phyloP scores from a whole-genome alignment of 2,888 invertebrate genomes.

The Proisotoma minuta region DNA sequence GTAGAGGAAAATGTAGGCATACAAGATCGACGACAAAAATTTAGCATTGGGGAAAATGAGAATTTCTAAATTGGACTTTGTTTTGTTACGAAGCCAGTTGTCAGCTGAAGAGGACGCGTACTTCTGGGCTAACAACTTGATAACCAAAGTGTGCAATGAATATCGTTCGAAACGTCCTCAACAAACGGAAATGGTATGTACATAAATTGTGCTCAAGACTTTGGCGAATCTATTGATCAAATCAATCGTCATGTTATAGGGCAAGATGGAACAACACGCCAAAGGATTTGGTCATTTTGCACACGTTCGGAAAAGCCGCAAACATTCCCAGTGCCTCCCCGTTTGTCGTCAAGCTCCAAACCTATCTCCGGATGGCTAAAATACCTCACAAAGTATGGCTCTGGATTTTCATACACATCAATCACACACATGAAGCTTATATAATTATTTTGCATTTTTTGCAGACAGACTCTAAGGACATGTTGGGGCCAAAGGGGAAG shows the following conservation, averaged over 20 bases:
- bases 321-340: conserved; percentile 21
- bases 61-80: too few species aligned
- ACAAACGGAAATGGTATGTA: conserved; percentile 1
- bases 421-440: background rate
- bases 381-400: conserved; percentile 24
- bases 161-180: background rate
- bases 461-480: conserved; percentile 22
- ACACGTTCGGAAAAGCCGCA: background rate
- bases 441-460: background rate
- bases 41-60: too few species aligned
- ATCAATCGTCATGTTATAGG: too few species aligned
- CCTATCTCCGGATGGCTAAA: conserved; percentile 26
- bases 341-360: conserved; percentile 26
- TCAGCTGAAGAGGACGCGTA: too few species aligned
- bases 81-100: too few species aligned
- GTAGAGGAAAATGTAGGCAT: too few species aligned
- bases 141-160: background rate
- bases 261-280: conserved; percentile 28
- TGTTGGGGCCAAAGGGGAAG: conserved; percentile 36
- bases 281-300: conserved; percentile 21
- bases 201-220: background rate
- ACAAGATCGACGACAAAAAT: too few species aligned
- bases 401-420: background rate
- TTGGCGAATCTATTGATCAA: background rate
- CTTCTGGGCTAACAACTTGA: background rate